These are phyloP conservation scores for Anguilla japonica DNA, from an alignment of 2,113 vertebrate species.

Conservation along the genomic window DNA sequence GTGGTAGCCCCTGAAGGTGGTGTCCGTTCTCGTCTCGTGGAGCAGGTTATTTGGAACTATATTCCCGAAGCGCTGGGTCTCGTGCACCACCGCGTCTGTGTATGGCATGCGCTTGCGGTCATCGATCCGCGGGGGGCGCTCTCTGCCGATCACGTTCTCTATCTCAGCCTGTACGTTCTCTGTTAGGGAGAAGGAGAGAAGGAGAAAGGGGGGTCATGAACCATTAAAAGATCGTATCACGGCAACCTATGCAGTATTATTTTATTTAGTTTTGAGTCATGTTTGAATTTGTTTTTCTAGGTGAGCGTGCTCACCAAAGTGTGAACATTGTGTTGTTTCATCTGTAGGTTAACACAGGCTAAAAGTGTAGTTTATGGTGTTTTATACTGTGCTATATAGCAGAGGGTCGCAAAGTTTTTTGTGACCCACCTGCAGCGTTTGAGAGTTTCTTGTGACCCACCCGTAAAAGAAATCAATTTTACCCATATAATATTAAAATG, in stretches of 20 bases:
- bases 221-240: not conserved
- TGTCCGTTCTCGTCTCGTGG: slow-evolving; percentile 23
- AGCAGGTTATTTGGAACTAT: slow-evolving; percentile 15
- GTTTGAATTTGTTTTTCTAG: not conserved
- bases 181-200: not conserved
- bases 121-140: slow-evolving; percentile 13
- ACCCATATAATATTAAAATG: too few species aligned
- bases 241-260: not conserved
- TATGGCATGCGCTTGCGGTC: slow-evolving; percentile 36
- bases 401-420: too few species aligned
- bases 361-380: too few species aligned
- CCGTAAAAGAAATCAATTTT: too few species aligned
- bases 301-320: too few species aligned
- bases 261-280: not conserved
- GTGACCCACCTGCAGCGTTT: too few species aligned
- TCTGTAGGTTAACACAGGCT: too few species aligned
- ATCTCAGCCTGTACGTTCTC: slow-evolving; percentile 28
- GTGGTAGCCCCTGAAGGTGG: slow-evolving; percentile 33
- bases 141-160: slow-evolving; percentile 8
- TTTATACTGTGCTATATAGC: too few species aligned
- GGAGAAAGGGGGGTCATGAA: not conserved
- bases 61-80: slow-evolving; percentile 36
- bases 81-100: slow-evolving; percentile 36
- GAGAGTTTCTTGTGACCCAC: too few species aligned
- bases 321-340: too few species aligned